Base-by-base conservation (phyloP, 2,113 vertebrate genomes). In the Hypomesus transpacificus region DNA sequence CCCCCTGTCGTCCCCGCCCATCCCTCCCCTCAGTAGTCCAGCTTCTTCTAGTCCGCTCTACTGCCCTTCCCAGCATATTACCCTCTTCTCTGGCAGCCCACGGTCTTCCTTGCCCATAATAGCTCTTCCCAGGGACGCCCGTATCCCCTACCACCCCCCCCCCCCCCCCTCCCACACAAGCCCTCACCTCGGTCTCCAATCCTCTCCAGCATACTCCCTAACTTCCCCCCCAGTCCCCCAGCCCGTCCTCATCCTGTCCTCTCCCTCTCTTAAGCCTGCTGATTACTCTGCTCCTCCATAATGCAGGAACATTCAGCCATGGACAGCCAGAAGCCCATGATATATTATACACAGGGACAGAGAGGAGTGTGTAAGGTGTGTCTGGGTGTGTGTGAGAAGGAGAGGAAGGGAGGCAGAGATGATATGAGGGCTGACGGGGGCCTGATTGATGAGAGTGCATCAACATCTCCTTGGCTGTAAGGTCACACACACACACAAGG, bases 291-390 rank as follows among this genome's bases (percentile, higher is more conserved):
- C 28, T 31, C 28, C 61, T 63, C 24, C 61, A 31, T 63, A 63
- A 63, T 63, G 61, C 61, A 63, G 18, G 61, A 16, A 63, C 61
- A 63, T 63, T 63, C 26, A 63, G 61, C 61, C 61, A 6, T 26
- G 59, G 14, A 63, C 28, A 9, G 61, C 61, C 61, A 63, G 28
- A 28, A 63, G 17, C 28, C 17, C 17, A n/a, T 63, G 4, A 34
- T 63, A 17, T 63, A 63, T 63, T n/a, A 63, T n/a, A 34, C 17
- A 34, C 24, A 34, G 1, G 31, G 26, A 16, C 26, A 34, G 2
- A 46, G 39, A 46, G 39, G 6, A 7, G 39, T 46, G 39, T 46
- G 39, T 46, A 46, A 46, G 11, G 39, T 46, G 39, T 46, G 39
- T 2, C 53, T 18, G 53, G 26, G 28, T 6, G 17, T 14, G 59